These are phyloP conservation scores for Tiaroga cobitis DNA, from an alignment of 2,797 vertebrate genomes.

Conservation along the genomic window DNA sequence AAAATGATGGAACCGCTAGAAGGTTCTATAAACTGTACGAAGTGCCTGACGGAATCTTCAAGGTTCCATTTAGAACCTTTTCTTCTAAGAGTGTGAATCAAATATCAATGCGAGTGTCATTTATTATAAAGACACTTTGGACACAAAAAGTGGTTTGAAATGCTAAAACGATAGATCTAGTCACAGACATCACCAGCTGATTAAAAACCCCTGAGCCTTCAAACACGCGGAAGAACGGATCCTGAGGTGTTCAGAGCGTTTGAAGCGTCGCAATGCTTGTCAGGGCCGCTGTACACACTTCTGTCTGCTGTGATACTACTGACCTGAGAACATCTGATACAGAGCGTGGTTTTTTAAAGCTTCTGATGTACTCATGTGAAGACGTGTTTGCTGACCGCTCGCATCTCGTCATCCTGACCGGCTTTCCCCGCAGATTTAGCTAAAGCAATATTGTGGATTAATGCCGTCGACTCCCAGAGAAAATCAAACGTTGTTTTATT, in stretches of 20 bases:
- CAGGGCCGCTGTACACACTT: background rate
- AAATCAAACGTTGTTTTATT: background rate
- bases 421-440: slow-evolving; percentile 13
- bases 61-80: background rate
- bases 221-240: background rate
- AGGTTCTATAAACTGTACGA: background rate
- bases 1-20: background rate
- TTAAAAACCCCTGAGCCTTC: no score
- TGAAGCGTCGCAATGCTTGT: background rate
- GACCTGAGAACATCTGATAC: slow-evolving; percentile 25
- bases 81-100: background rate
- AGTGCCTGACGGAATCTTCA: background rate
- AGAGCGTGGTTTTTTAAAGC: background rate
- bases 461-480: background rate
- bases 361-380: background rate
- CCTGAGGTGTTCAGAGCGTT: slow-evolving; percentile 37
- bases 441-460: background rate
- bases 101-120: background rate
- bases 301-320: slow-evolving; percentile 73
- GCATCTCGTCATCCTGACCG: background rate
- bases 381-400: slow-evolving; percentile 1
- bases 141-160: background rate
- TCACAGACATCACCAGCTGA: no score
- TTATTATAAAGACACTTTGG: background rate
- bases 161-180: background rate